Percentiles rank a stretch among this genome's conserved stretches.
Conservation (phyloP, 2,113 vertebrate genomes). For the Lophura nycthemera region DNA sequence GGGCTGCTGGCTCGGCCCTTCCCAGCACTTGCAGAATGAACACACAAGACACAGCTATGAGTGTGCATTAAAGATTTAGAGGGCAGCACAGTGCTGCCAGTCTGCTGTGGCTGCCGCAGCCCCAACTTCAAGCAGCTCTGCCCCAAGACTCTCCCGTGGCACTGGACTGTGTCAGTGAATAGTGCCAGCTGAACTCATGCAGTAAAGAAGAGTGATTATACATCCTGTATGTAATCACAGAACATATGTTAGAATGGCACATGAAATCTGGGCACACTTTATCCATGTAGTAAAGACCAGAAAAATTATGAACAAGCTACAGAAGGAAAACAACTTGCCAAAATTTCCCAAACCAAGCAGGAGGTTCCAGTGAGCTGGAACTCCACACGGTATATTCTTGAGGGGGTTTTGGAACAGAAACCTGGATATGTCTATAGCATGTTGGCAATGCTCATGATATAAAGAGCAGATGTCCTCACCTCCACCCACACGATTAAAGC, state of each 20-base stretch:
- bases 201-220: constrained; percentile 67
- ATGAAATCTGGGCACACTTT: constrained; percentile 71
- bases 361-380: constrained; percentile 68
- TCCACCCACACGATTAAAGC: constrained; percentile 58
- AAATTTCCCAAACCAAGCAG: constrained; percentile 62
- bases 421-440: constrained; percentile 61
- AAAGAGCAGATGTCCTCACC: constrained; percentile 75
- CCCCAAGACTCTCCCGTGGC: constrained; percentile 28
- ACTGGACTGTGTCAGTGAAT: not conserved
- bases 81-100: not conserved
- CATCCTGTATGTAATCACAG: constrained; percentile 63
- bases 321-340: constrained; percentile 60
- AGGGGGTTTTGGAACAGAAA: constrained; percentile 73
- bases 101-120: not conserved
- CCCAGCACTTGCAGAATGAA: not conserved
- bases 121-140: not conserved
- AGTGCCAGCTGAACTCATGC: constrained; percentile 58
- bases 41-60: not conserved
- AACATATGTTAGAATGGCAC: constrained; percentile 67
- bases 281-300: constrained; percentile 56
- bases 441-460: constrained; percentile 62
- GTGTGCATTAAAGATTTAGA: not conserved
- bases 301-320: constrained; percentile 56
- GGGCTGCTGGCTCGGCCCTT: not conserved
- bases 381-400: constrained; percentile 51